These are phyloP conservation scores for Cydia splendana DNA, from an alignment of 1,140 invertebrate genomes.

Conservation along the genomic window DNA sequence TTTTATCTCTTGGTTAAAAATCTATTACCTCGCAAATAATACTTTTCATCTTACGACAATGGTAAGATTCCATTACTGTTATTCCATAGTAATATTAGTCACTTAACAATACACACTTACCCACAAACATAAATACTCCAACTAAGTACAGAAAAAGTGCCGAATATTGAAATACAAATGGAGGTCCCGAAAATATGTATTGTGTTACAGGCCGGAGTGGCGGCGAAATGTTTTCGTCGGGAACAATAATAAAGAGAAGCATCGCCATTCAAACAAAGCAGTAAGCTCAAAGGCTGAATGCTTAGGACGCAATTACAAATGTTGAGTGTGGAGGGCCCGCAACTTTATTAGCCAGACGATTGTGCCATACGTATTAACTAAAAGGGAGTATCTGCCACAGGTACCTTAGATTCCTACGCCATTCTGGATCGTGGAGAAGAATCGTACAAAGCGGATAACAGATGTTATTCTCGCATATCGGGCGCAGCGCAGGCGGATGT, in stretches of 20 bases:
- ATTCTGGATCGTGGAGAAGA: background rate
- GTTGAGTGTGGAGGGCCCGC: constrained; percentile 37
- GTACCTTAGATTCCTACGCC: background rate
- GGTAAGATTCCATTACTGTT: no score
- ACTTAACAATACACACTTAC: constrained; percentile 39
- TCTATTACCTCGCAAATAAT: no score
- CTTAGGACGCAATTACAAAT: constrained; percentile 54
- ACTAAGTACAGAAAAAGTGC: constrained; percentile 36
- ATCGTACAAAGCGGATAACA: background rate
- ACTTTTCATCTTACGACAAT: no score
- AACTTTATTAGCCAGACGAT: constrained; percentile 39
- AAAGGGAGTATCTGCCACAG: background rate
- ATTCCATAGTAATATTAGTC: background rate
- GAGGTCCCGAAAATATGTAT: constrained; percentile 51
- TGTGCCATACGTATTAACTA: background rate
- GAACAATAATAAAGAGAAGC: constrained; percentile 57
- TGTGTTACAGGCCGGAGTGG: constrained; percentile 40
- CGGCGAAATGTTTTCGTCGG: constrained; percentile 52
- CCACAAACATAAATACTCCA: constrained; percentile 46
- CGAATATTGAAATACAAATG: constrained; percentile 53
- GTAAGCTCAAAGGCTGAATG: constrained; percentile 52
- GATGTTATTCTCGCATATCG: background rate
- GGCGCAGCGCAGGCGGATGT: no score
- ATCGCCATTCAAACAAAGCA: constrained; percentile 53
- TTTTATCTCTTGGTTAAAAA: no score